Evolutionary conservation across 2,113 vertebrate species (phyloP).

Genomic region (Numida meleagris): DNA sequence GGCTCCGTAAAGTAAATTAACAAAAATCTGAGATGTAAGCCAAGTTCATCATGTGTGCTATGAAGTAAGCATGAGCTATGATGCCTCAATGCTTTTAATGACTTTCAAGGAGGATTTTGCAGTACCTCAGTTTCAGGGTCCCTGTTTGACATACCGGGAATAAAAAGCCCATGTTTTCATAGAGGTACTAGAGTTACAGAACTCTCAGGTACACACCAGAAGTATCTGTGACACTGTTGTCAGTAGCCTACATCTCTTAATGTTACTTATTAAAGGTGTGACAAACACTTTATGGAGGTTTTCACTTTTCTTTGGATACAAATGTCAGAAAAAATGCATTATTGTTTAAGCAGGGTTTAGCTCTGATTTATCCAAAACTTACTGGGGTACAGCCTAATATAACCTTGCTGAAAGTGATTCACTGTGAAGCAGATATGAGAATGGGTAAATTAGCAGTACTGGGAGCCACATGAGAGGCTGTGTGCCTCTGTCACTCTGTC

Average conservation of each 20-base stretch:
- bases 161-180: background rate
- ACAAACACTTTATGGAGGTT: background rate
- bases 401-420: background rate
- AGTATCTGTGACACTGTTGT: background rate
- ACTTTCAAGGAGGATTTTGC: background rate
- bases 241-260: background rate
- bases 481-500: background rate
- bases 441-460: background rate
- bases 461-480: background rate
- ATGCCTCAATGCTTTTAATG: background rate
- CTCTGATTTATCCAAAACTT: background rate
- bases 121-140: background rate
- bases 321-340: rapidly evolving
- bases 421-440: background rate
- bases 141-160: background rate
- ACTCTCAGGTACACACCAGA: background rate
- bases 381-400: background rate
- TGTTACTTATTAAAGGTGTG: background rate
- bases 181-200: background rate
- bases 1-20: background rate
- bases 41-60: background rate
- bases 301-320: background rate
- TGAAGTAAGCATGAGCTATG: background rate
- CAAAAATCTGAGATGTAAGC: background rate
- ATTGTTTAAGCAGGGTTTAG: background rate